Conservation (phyloP, 2,113 vertebrate genomes). For the Corythoichthys intestinalis region DNA sequence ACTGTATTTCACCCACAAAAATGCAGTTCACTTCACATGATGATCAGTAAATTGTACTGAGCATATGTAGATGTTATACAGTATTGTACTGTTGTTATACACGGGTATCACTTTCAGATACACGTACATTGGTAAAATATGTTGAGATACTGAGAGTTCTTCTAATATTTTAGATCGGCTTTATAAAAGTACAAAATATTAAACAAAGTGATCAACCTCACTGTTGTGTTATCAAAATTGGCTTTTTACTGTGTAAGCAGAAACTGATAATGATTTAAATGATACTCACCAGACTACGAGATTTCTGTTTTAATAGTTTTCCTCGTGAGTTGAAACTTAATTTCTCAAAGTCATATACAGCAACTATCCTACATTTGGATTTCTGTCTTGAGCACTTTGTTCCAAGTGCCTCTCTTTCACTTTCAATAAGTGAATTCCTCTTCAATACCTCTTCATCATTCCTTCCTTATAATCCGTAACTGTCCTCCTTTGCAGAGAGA, state of each 20-base stretch:
- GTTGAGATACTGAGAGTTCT: no score
- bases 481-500: conserved; percentile 48
- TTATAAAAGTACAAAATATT: no score
- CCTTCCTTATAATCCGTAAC: conserved; percentile 48
- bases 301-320: not conserved
- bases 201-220: no score
- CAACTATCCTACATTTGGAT: conserved; percentile 23
- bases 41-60: not conserved
- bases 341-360: conserved; percentile 8
- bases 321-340: not conserved
- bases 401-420: conserved; percentile 11
- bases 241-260: not conserved
- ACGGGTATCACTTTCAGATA: no score
- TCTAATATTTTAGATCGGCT: no score
- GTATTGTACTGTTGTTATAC: no score
- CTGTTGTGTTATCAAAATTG: no score
- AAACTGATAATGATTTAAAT: not conserved
- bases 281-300: conserved; percentile 31
- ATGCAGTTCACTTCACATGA: not conserved
- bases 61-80: no score
- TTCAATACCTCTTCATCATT: conserved; percentile 22
- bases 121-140: no score
- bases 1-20: not conserved
- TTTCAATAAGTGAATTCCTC: conserved; percentile 20
- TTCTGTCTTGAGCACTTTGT: not conserved